Evolutionary conservation across 2,888 invertebrate species (phyloP), one percentile per base, ranked within the genome.

Genomic region (Acheta domesticus): DNA sequence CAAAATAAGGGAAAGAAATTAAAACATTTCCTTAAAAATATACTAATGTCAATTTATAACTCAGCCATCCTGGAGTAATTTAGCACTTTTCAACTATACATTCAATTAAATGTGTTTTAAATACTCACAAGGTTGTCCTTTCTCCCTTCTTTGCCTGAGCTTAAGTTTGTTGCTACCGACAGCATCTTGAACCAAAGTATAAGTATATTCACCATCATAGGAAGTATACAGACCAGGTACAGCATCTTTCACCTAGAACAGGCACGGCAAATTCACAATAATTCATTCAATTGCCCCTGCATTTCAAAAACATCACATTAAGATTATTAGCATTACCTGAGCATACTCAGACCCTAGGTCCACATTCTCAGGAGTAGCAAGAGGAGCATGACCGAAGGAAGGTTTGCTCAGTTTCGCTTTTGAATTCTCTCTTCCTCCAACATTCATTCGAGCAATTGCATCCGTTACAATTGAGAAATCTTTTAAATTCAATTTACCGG

Each of bases 381-480:
- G 88, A 82, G 94, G 94, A 82, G 93, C 93, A 87, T 92, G 91
- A 83, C 92, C 91, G 86, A 88, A 89, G 84, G 87, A 48, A n/a
- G 21, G 84, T 83, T 84, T 85, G 73, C 86, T 85, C 85, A 87
- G 85, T 86, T 87, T 83, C 79, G 83, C 83, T 74, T 84, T 83
- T 80, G 84, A 83, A 84, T 86, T 86, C 83, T 88, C 88, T 83
- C 84, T 89, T 86, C 84, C 90, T 85, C 82, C 90, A 89, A 92
- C 90, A 89, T 93, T 91, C 92, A 91, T 88, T 85, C 91, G 88
- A 87, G 91, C 91, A 77, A 96, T 91, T 11, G 95, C 96, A 86
- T 96, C 95, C 84, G 95, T 95, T 81, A 96, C 95, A 87, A 95
- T 92, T 77, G 94, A 93, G 87, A 93, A 96, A 86, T 96, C 95